Percentiles rank a stretch among this genome's conserved stretches.
Conservation (phyloP, 2,888 invertebrate species). For the Antheraea yamamai region DNA sequence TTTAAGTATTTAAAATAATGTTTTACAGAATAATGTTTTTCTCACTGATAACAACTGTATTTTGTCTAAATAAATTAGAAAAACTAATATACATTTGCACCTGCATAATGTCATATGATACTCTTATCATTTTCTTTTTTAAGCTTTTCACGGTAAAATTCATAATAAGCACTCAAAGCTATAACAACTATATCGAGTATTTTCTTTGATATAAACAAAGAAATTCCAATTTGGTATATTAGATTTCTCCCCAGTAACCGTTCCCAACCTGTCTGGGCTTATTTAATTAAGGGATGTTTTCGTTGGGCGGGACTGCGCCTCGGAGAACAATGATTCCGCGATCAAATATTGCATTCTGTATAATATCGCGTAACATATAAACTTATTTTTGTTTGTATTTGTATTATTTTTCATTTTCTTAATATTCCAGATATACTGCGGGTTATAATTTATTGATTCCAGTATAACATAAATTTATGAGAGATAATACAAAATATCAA, state of each 20-base stretch:
- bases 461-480: not conserved
- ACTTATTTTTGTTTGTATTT: conserved; percentile 40
- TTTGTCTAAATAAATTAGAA: too few species aligned
- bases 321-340: conserved; percentile 42
- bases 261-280: conserved; percentile 58
- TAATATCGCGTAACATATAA: conserved; percentile 41
- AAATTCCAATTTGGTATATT: conserved; percentile 60
- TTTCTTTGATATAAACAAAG: conserved; percentile 48
- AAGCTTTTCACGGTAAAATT: not conserved
- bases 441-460: not conserved
- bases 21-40: too few species aligned
- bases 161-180: not conserved
- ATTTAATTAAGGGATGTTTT: conserved; percentile 72
- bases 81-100: too few species aligned
- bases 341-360: conserved; percentile 51
- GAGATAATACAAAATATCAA: not conserved
- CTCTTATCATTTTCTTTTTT: not conserved
- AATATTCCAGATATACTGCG: not conserved
- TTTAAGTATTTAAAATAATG: too few species aligned
- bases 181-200: conserved; percentile 18
- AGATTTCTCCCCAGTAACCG: conserved; percentile 50
- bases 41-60: too few species aligned
- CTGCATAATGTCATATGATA: too few species aligned
- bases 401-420: not conserved
- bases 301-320: conserved; percentile 38